Evolutionary conservation across 2,888 invertebrate species (phyloP).

Genomic region (Polia nebulosa): DNA sequence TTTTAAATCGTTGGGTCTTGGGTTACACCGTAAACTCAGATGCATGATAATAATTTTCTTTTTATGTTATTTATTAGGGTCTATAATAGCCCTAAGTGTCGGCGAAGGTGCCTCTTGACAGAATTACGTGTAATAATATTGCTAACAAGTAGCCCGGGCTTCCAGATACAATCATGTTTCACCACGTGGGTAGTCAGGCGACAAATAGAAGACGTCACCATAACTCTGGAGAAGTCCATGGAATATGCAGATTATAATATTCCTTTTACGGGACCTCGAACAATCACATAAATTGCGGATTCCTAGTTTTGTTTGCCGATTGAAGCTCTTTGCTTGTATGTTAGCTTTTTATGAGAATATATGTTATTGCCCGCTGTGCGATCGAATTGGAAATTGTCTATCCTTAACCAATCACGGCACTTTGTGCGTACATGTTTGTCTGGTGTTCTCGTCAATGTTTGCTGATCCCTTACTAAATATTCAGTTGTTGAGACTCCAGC

Average conservation of each 20-base stretch:
- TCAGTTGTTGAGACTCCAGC: slow-evolving; percentile 23
- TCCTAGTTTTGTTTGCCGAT: slow-evolving; percentile 45
- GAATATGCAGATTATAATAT: slow-evolving; percentile 45
- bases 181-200: slow-evolving; percentile 47
- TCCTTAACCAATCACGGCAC: slow-evolving; percentile 8
- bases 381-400: slow-evolving; percentile 11
- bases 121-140: slow-evolving; percentile 57
- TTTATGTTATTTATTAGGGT: slow-evolving; percentile 35
- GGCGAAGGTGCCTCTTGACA: slow-evolving; percentile 33
- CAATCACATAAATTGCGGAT: slow-evolving; percentile 56
- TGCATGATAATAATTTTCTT: slow-evolving; percentile 36
- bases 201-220: slow-evolving; percentile 42
- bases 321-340: slow-evolving; percentile 21
- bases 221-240: slow-evolving; percentile 34
- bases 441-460: slow-evolving; percentile 19
- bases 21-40: slow-evolving; percentile 17
- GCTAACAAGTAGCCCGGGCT: slow-evolving; percentile 44
- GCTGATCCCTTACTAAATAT: slow-evolving; percentile 10
- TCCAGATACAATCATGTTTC: slow-evolving; percentile 47
- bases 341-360: slow-evolving; percentile 23
- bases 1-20: slow-evolving; percentile 17
- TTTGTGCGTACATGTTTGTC: slow-evolving; percentile 1
- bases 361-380: slow-evolving; percentile 28
- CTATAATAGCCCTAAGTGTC: slow-evolving; percentile 18
- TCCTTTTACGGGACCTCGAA: slow-evolving; percentile 38